These are phyloP conservation scores for Acrocephalus kingi DNA, from an alignment of 2,113 vertebrate genomes.

Conservation along the genomic window DNA sequence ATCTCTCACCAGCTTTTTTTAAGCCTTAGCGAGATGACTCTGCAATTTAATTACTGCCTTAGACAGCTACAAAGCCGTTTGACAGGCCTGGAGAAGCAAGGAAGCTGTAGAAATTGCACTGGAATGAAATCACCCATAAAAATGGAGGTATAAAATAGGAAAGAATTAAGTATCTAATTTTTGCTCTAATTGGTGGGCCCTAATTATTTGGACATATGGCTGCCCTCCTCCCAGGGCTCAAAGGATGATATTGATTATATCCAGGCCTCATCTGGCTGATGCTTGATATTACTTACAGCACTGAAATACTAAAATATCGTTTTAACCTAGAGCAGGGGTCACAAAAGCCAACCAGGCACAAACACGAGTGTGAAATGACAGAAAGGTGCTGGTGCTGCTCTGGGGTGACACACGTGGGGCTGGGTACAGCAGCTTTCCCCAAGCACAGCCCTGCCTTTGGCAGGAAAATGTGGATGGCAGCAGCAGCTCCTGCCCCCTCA, in stretches of 20 bases:
- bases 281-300: neutral
- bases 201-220: neutral
- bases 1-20: neutral
- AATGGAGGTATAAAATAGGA: neutral
- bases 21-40: conserved; percentile 15
- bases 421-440: neutral
- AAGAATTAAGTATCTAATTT: neutral
- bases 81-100: neutral
- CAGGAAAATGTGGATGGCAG: neutral
- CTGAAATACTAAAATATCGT: neutral
- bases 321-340: neutral
- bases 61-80: neutral
- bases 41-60: conserved; percentile 6
- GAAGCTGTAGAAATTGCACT: neutral
- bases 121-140: neutral
- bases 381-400: neutral
- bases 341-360: neutral
- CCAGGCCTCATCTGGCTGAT: neutral
- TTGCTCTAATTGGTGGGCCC: neutral
- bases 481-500: neutral
- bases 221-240: neutral
- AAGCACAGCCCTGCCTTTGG: neutral
- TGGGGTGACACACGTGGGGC: fast-evolving
- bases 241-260: neutral
- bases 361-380: neutral